Conservation (phyloP, 2,888 invertebrate genomes). For the Andrena hattorfiana region DNA sequence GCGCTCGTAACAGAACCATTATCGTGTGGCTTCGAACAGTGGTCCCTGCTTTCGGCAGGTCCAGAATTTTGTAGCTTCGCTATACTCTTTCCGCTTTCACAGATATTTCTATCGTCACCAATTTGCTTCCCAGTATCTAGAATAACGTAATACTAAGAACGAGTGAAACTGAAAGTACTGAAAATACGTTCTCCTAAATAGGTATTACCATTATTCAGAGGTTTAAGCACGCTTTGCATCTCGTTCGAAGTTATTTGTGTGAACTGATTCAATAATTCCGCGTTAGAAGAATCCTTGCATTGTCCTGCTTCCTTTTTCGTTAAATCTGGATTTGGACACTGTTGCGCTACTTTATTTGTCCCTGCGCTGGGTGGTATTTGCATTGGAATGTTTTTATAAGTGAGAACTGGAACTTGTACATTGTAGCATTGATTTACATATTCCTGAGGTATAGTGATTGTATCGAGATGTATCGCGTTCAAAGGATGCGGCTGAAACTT, state of each 20-base stretch:
- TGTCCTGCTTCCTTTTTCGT: conserved; percentile 19
- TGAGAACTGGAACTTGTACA: conserved; percentile 73
- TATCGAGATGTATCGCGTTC: conserved; percentile 59
- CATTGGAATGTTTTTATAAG: conserved; percentile 72
- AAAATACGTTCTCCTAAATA: not conserved
- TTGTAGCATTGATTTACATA: conserved; percentile 70
- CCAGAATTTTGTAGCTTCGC: not conserved
- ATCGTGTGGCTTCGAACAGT: not conserved
- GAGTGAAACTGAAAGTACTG: not conserved
- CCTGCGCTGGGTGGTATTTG: conserved; percentile 64
- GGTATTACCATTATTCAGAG: conserved; percentile 13
- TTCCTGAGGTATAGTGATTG: conserved; percentile 55
- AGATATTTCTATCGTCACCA: not conserved
- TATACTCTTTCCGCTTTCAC: not conserved
- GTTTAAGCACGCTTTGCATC: not conserved
- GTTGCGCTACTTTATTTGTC: conserved; percentile 12
- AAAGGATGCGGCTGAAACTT: conserved; percentile 62
- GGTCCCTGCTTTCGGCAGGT: conserved; percentile 2
- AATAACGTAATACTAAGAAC: not conserved
- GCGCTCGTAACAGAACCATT: not conserved
- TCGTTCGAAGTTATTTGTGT: not conserved
- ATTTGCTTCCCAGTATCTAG: not conserved
- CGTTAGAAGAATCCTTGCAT: not conserved
- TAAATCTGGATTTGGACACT: not conserved
- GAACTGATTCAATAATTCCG: not conserved